Conservation (phyloP, 1,140 invertebrate genomes). For the Heliconius hewitsoni region DNA sequence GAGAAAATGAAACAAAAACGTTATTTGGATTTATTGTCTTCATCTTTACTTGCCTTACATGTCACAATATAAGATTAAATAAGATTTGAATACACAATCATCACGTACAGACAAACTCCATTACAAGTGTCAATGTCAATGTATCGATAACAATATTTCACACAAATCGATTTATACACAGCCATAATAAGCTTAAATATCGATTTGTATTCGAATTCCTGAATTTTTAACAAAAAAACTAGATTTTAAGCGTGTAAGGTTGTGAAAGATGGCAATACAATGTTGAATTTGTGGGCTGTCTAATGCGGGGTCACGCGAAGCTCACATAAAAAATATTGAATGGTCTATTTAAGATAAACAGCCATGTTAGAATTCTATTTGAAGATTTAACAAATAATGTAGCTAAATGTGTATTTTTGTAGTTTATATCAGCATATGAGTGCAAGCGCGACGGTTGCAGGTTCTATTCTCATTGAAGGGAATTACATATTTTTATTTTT, state of each 20-base stretch:
- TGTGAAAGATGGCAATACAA: slow-evolving; percentile 44
- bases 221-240: slow-evolving; percentile 22
- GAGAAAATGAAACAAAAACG: too few relatives aligned
- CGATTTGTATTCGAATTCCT: slow-evolving; percentile 34
- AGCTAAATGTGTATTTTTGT: neutral
- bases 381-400: neutral
- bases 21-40: too few relatives aligned
- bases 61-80: too few relatives aligned
- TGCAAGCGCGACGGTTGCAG: neutral
- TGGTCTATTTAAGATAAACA: slow-evolving; percentile 49
- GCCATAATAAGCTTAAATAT: slow-evolving; percentile 31
- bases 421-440: too few relatives aligned
- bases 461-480: neutral
- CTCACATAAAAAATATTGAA: slow-evolving; percentile 48
- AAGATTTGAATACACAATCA: too few relatives aligned
- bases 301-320: slow-evolving; percentile 40
- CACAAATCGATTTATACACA: slow-evolving; percentile 17
- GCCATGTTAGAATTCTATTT: neutral
- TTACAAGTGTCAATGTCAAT: slow-evolving; percentile 17
- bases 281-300: slow-evolving; percentile 38
- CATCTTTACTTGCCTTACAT: too few relatives aligned
- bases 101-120: neutral
- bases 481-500: neutral
- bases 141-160: slow-evolving; percentile 26
- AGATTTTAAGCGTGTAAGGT: slow-evolving; percentile 38